A percentile compares a stretch with the other conserved stretches of the same genome.
Conservation (phyloP, 2,888 invertebrate genomes). For the Stenolophus ochropezus region DNA sequence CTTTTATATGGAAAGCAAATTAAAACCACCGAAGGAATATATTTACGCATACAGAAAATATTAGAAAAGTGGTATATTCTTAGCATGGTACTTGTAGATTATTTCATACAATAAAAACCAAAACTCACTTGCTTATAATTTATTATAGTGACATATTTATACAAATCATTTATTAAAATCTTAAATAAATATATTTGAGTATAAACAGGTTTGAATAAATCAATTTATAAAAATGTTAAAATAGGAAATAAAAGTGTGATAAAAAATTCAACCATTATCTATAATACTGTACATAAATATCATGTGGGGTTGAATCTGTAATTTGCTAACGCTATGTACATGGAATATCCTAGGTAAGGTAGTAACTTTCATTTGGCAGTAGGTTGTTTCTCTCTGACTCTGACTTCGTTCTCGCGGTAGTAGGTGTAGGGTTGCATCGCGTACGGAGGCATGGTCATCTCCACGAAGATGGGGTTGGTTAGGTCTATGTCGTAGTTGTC, state of each 20-base stretch:
- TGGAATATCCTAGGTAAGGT: background rate
- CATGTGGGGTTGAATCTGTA: constrained; percentile 6
- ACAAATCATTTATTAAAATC: background rate
- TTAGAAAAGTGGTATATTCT: no score
- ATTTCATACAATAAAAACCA: no score
- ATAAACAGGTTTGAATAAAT: background rate
- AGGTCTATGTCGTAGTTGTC: constrained; percentile 69
- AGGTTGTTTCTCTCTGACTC: background rate
- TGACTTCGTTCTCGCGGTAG: constrained; percentile 47
- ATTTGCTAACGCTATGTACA: constrained; percentile 25
- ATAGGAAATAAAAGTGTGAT: background rate
- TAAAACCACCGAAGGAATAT: no score
- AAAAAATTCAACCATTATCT: background rate
- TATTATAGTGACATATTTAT: background rate
- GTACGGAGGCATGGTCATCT: constrained; percentile 47
- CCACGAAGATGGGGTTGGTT: constrained; percentile 72
- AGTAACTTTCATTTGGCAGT: constrained; percentile 43
- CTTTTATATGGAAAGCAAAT: no score
- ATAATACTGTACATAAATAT: constrained; percentile 21
- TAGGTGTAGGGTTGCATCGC: constrained; percentile 39
- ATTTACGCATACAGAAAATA: no score
- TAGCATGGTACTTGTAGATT: no score
- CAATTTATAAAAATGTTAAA: background rate
- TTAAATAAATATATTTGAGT: background rate
- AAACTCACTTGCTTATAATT: background rate